Percentiles rank a stretch among this genome's conserved stretches.
Conservation (phyloP, 2,888 invertebrate genomes). For the Gastracanthus pulcherrimus region DNA sequence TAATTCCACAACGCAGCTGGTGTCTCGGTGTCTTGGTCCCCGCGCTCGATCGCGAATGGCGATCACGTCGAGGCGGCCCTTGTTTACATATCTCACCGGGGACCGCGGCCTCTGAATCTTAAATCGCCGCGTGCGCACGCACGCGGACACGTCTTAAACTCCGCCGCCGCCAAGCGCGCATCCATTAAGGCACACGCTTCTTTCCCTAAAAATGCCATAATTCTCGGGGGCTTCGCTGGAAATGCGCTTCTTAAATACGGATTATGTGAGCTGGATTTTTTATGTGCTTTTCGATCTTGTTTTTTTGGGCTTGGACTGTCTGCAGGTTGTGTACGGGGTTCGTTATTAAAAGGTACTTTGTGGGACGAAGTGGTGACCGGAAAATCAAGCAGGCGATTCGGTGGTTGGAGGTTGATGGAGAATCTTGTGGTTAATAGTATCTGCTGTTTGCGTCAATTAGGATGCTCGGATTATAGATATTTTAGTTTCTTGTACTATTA, state of each 20-base stretch:
- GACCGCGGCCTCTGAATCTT: slow-evolving; percentile 69
- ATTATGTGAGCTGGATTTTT: slow-evolving; percentile 39
- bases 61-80: slow-evolving; percentile 71
- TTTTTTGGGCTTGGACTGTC: neutral
- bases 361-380: too few species aligned
- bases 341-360: too few species aligned
- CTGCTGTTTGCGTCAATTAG: too few species aligned
- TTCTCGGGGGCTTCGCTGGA: slow-evolving; percentile 12
- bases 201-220: slow-evolving; percentile 53
- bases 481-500: too few species aligned
- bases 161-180: slow-evolving; percentile 7
- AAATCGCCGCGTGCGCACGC: slow-evolving; percentile 61
- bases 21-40: slow-evolving; percentile 42
- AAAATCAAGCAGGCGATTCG: too few species aligned
- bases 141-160: slow-evolving; percentile 47
- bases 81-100: slow-evolving; percentile 72
- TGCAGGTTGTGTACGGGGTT: neutral
- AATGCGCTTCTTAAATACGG: slow-evolving; percentile 45
- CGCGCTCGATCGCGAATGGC: slow-evolving; percentile 65
- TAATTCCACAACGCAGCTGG: slow-evolving; percentile 53
- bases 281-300: neutral
- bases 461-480: too few species aligned
- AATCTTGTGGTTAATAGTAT: too few species aligned
- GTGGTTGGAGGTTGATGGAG: too few species aligned
- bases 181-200: slow-evolving; percentile 28